Percentiles rank a stretch among this genome's conserved stretches.
Conservation (phyloP, 2,113 vertebrate genomes). For the Gallinago media region DNA sequence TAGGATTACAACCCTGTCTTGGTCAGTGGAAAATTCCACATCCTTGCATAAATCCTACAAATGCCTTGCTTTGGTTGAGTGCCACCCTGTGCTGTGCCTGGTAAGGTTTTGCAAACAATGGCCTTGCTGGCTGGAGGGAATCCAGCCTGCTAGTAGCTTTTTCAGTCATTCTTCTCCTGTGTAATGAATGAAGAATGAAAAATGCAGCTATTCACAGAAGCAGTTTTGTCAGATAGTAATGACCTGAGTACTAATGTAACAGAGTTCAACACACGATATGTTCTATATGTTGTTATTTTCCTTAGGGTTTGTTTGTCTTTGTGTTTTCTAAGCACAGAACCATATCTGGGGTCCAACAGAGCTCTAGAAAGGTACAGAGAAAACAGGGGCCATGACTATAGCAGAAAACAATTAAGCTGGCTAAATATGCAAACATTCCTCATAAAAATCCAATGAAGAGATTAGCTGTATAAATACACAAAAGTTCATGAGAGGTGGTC, state of each 20-base stretch:
- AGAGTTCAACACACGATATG: neutral
- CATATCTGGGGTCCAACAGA: neutral
- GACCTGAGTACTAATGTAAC: neutral
- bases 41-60: neutral
- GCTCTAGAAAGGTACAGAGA: neutral
- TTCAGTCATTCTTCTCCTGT: constrained; percentile 12
- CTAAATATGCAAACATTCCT: constrained; percentile 25
- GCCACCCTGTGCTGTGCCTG: neutral
- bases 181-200: constrained; percentile 67
- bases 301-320: neutral
- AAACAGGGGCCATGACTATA: neutral
- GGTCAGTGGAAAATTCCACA: constrained; percentile 52
- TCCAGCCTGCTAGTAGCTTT: neutral
- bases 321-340: neutral
- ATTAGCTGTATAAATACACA: constrained; percentile 30
- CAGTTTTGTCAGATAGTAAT: constrained; percentile 9
- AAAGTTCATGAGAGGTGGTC: constrained; percentile 23
- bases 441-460: constrained; percentile 36
- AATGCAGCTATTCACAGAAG: constrained; percentile 40
- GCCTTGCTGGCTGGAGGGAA: neutral
- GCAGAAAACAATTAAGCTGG: neutral
- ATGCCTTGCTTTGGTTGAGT: neutral
- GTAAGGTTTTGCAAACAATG: constrained; percentile 41
- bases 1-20: neutral
- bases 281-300: constrained; percentile 4